A percentile compares a stretch with the other conserved stretches of the same genome.
Evolutionary conservation across 2,113 vertebrate species (phyloP).

Genomic region (Andinoacara biseriatus): DNA sequence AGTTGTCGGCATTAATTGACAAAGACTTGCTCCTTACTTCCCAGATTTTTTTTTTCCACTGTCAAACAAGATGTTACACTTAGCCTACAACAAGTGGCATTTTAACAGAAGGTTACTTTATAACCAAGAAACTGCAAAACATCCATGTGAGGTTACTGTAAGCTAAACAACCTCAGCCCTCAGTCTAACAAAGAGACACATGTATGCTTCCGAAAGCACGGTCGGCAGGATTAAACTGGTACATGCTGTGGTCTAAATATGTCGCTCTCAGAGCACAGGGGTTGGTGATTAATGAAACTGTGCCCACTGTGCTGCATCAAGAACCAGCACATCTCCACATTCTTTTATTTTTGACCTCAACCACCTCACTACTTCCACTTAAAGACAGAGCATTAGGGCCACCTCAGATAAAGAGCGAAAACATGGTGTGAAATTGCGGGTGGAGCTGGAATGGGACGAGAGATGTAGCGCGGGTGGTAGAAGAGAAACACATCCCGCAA

Average conservation of each 20-base stretch:
- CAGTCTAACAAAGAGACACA: conserved; percentile 8
- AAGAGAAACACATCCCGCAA: conserved; percentile 7
- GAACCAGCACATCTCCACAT: conserved; percentile 37
- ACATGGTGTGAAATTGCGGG: conserved; percentile 8
- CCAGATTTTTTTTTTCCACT: not conserved
- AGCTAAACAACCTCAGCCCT: not conserved
- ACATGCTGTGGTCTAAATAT: conserved; percentile 42
- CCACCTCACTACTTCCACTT: conserved; percentile 54
- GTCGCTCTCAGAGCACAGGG: conserved; percentile 31
- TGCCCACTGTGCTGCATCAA: conserved; percentile 33
- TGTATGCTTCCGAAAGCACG: not conserved
- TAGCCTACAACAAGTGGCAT: not conserved
- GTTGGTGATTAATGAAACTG: conserved; percentile 54
- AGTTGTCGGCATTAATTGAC: conserved; percentile 9
- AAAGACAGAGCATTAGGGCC: conserved; percentile 33
- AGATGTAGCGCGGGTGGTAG: not conserved
- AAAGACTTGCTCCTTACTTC: not conserved
- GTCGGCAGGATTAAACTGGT: conserved; percentile 33
- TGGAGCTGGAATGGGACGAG: not conserved
- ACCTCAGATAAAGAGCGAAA: conserved; percentile 31
- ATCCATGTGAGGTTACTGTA: not conserved
- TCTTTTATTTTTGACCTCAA: conserved; percentile 48
- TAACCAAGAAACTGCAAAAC: not conserved
- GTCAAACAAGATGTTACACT: not conserved
- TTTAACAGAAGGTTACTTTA: not conserved